Evolutionary conservation across 1,140 invertebrate species (phyloP).

Genomic region (Zaprionus gabonicus): DNA sequence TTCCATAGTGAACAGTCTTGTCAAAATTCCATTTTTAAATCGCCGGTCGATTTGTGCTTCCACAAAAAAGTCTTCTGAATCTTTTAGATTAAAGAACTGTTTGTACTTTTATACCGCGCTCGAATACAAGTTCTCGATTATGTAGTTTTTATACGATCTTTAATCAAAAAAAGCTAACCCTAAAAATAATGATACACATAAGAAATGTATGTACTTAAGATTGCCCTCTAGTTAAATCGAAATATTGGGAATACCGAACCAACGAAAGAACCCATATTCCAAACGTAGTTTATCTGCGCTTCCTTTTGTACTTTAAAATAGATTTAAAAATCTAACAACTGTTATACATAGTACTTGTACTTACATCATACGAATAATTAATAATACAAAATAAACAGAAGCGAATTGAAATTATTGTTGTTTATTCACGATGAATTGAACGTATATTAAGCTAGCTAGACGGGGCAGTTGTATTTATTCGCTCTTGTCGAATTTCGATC

Average conservation of each 20-base stretch:
- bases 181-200: slow-evolving; percentile 47
- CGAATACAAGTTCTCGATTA: slow-evolving; percentile 44
- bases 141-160: slow-evolving; percentile 64
- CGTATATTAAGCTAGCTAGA: slow-evolving; percentile 49
- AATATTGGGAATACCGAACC: slow-evolving; percentile 16
- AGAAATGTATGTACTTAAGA: slow-evolving; percentile 43
- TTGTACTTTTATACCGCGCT: slow-evolving; percentile 38
- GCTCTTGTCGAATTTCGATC: slow-evolving; percentile 88
- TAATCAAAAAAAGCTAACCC: slow-evolving; percentile 59
- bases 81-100: slow-evolving; percentile 59
- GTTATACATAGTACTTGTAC: slow-evolving; percentile 39
- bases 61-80: slow-evolving; percentile 47
- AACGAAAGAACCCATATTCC: slow-evolving; percentile 23
- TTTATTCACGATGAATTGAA: slow-evolving; percentile 65
- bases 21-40: slow-evolving; percentile 48
- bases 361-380: slow-evolving; percentile 25
- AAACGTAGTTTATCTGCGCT: slow-evolving; percentile 31
- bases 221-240: slow-evolving; percentile 46
- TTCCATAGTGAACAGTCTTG: slow-evolving; percentile 33
- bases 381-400: slow-evolving; percentile 24
- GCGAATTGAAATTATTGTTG: slow-evolving; percentile 51
- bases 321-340: slow-evolving; percentile 19
- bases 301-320: slow-evolving; percentile 38
- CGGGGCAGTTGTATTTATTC: slow-evolving; percentile 64
- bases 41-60: slow-evolving; percentile 71